Conservation (phyloP, 1,140 invertebrate species). For the Drosophila obscura region DNA sequence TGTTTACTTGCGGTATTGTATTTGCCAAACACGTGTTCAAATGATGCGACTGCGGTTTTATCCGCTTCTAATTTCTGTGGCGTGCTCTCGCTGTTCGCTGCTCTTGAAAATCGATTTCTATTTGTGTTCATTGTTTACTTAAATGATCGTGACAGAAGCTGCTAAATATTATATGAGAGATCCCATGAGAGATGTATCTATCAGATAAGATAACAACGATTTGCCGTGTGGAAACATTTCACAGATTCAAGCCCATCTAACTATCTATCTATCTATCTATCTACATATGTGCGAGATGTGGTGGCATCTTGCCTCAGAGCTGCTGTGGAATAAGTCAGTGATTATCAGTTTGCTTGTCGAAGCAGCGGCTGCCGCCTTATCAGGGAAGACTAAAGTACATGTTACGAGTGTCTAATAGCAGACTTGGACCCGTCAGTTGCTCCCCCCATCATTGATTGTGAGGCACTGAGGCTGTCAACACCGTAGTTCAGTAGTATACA, state of each 20-base stretch:
- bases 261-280: too few species aligned
- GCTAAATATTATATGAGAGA: background rate
- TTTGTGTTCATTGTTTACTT: background rate
- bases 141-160: constrained; percentile 33
- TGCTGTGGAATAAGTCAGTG: constrained; percentile 6
- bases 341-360: constrained; percentile 29
- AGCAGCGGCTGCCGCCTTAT: constrained; percentile 18
- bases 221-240: too few species aligned
- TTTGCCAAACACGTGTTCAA: constrained; percentile 1
- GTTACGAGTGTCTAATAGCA: constrained; percentile 12
- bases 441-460: constrained; percentile 33
- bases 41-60: background rate
- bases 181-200: background rate
- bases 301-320: too few species aligned
- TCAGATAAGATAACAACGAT: constrained; percentile 3
- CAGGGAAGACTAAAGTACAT: constrained; percentile 42
- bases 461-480: constrained; percentile 9
- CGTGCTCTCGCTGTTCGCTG: background rate
- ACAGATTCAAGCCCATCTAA: background rate
- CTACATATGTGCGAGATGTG: too few species aligned
- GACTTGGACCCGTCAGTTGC: background rate
- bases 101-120: background rate
- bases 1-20: background rate
- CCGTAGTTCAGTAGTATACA: constrained; percentile 19
- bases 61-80: background rate